These are phyloP conservation scores for Xenotilapia flavipinnis DNA, from an alignment of 2,113 vertebrate species.

Conservation along the genomic window DNA sequence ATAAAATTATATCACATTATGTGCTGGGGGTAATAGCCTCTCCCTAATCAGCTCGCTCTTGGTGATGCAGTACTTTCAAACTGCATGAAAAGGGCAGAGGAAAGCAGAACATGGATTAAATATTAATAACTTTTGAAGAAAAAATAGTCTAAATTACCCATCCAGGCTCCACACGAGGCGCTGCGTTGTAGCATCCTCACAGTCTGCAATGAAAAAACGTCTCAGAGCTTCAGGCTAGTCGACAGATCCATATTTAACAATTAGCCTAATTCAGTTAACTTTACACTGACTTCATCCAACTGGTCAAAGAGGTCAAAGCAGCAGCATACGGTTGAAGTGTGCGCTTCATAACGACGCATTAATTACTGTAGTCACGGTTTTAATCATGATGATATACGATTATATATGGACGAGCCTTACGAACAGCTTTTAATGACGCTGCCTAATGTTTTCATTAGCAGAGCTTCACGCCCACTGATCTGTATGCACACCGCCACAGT, in stretches of 20 bases:
- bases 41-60: not conserved
- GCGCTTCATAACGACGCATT: not conserved
- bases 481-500: not conserved
- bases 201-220: not conserved
- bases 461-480: not conserved
- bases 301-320: not conserved
- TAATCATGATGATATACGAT: constrained; percentile 3
- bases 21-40: not conserved
- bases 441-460: constrained; percentile 20
- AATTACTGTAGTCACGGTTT: not conserved
- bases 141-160: not conserved
- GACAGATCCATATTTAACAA: not conserved
- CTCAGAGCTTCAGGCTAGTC: not conserved
- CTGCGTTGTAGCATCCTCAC: not conserved
- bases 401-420: not conserved
- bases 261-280: not conserved
- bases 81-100: not conserved
- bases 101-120: not conserved
- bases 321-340: not conserved
- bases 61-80: not conserved
- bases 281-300: not conserved
- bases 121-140: not conserved
- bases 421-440: not conserved
- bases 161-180: not conserved
- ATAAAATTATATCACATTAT: not conserved